phyloP scores from a whole-genome alignment of 53 echinoderm and acorn worm genomes.

The Paelopatides confundens region DNA sequence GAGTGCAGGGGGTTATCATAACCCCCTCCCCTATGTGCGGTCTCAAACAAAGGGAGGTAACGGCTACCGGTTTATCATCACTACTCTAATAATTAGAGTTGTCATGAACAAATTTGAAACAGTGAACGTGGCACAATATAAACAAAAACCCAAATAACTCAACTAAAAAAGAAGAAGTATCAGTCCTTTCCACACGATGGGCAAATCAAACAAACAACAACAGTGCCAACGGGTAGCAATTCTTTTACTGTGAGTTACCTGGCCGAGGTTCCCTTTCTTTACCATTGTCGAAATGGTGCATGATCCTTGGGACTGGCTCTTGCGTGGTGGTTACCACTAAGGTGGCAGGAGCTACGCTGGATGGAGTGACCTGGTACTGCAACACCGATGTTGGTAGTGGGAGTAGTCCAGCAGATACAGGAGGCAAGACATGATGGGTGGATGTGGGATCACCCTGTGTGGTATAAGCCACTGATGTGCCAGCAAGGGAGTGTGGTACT shows the following conservation, averaged over 20 bases:
- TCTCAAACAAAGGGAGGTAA: too few relatives aligned
- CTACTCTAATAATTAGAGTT: too few relatives aligned
- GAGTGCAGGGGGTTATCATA: too few relatives aligned
- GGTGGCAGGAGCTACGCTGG: not conserved
- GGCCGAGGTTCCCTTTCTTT: not conserved
- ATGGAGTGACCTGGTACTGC: not conserved
- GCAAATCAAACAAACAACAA: too few relatives aligned
- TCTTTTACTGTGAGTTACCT: not conserved
- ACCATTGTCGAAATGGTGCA: not conserved
- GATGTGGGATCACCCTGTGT: not conserved
- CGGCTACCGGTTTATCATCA: too few relatives aligned
- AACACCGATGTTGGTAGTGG: not conserved
- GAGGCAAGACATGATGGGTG: not conserved
- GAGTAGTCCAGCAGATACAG: slow-evolving; percentile 13
- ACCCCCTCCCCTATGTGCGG: too few relatives aligned
- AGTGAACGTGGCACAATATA: too few relatives aligned
- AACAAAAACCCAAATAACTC: too few relatives aligned
- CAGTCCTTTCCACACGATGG: too few relatives aligned
- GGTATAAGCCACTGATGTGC: not conserved
- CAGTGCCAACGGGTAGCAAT: too few relatives aligned
- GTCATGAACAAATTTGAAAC: too few relatives aligned
- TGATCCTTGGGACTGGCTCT: not conserved
- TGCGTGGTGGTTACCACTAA: not conserved
- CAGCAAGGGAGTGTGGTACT: not conserved
- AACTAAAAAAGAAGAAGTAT: too few relatives aligned